phyloP scores from a whole-genome alignment of 2,113 vertebrate genomes.

The Furnarius figulus region DNA sequence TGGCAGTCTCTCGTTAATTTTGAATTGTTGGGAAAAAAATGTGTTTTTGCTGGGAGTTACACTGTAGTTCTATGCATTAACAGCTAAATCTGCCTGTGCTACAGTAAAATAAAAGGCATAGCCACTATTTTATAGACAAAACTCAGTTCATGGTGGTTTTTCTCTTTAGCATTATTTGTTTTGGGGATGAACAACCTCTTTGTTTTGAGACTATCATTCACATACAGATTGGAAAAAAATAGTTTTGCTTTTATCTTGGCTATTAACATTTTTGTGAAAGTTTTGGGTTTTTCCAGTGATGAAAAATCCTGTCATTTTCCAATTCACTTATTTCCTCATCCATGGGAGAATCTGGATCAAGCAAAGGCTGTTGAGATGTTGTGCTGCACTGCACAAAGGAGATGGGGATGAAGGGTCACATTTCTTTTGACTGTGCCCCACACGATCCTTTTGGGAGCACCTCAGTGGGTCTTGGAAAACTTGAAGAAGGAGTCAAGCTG shows the following conservation, averaged over 20 bases:
- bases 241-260: not conserved
- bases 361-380: not conserved
- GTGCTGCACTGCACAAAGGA: not conserved
- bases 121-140: not conserved
- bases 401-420: fast-evolving
- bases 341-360: not conserved
- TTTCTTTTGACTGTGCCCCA: not conserved
- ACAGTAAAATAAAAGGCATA: not conserved
- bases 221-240: not conserved
- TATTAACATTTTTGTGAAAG: not conserved
- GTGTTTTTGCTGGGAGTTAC: not conserved
- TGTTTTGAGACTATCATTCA: not conserved
- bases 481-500: not conserved
- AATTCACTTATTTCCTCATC: not conserved
- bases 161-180: not conserved
- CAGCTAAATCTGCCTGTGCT: not conserved
- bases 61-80: not conserved
- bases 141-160: not conserved
- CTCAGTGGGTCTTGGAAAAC: not conserved
- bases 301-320: not conserved
- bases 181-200: not conserved
- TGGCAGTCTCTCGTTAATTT: not conserved
- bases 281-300: not conserved
- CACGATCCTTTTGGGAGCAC: not conserved
- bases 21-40: not conserved